Base-by-base conservation (phyloP, 2,888 invertebrate genomes). In the Teleiodes luculella region DNA sequence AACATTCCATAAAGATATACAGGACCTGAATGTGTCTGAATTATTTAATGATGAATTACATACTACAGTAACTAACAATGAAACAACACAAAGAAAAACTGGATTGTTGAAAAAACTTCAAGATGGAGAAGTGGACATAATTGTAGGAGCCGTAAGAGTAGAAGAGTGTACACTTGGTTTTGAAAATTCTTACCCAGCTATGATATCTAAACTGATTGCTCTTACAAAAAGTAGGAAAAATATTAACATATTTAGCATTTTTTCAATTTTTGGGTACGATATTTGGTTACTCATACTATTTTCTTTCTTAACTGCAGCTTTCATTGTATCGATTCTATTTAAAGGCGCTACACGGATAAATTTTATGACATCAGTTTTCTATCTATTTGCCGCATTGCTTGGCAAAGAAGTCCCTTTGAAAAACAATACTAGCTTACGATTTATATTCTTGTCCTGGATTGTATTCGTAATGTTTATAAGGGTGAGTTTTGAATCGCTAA, bases 91-190 rank as follows among this genome's bases (percentile, higher is more conserved):
- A 31, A 18, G 30, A 13, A 31, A 31, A 13, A 51, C 41, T 20
- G 51, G 51, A n/a, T 41, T 51, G 13, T 10, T 51, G 6, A 41
- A 41, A n/a, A 41, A 51, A 43, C 41, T 51, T 13, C 18, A 41
- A 18, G 51, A 51, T 41, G 18, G 36, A 0, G 14, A 14, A 41
- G 51, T 41, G 11, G 51, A 51, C 20, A n/a, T 51, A 5, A n/a
- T 51, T 14, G 13, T 51, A 31, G 51, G 51, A 36, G 43, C 41
- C 13, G 43, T 48, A 45, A 43, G 28, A 10, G 10, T 48, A 8
- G 31, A 24, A 11, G 30, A 41, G 13, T 43, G 16, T 31, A 13
- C 16, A 11, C 10, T 11, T 3, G 39, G 20, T 1, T 16, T 18
- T 10, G 39, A 41, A 18, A 18, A 16, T 41, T 1, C 39, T 41